phyloP scores from a whole-genome alignment of 2,888 invertebrate genomes.

The Andrena camellia region DNA sequence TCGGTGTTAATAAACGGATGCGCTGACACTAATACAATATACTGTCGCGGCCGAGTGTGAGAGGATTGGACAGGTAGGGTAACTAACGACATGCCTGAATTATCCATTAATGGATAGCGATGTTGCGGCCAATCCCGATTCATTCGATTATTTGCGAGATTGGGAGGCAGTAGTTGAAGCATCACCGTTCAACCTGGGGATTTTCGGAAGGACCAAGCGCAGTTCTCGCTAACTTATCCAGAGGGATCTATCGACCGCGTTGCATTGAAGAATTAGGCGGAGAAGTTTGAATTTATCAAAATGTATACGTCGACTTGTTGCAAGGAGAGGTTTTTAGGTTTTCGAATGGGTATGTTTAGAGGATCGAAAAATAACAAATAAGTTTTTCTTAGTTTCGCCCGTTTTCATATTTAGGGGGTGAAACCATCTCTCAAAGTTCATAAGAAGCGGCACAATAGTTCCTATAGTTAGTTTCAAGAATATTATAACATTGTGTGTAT shows the following conservation, averaged over 20 bases:
- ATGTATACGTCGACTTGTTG: too few species aligned
- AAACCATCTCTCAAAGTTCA: too few species aligned
- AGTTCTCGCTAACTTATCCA: neutral
- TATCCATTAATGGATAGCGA: constrained; percentile 81
- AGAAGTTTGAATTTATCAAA: neutral
- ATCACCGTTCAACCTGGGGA: constrained; percentile 31
- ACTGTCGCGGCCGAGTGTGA: constrained; percentile 48
- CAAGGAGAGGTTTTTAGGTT: too few species aligned
- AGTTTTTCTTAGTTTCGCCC: too few species aligned
- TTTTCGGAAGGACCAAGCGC: constrained; percentile 12
- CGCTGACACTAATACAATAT: constrained; percentile 77
- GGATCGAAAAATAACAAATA: too few species aligned
- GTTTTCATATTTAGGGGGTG: too few species aligned
- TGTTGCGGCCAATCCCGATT: constrained; percentile 78
- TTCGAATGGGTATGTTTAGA: too few species aligned
- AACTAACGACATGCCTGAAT: constrained; percentile 75
- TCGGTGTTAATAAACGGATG: constrained; percentile 80
- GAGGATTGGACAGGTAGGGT: constrained; percentile 49
- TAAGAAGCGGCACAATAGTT: too few species aligned
- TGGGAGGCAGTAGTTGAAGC: constrained; percentile 36
- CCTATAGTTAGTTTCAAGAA: too few species aligned
- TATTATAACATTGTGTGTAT: too few species aligned
- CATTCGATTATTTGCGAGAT: constrained; percentile 80
- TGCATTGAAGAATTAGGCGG: neutral
- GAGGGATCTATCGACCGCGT: neutral